Evolutionary conservation across 1,140 invertebrate species (phyloP).

Genomic region (Metopolophium dirhodum): DNA sequence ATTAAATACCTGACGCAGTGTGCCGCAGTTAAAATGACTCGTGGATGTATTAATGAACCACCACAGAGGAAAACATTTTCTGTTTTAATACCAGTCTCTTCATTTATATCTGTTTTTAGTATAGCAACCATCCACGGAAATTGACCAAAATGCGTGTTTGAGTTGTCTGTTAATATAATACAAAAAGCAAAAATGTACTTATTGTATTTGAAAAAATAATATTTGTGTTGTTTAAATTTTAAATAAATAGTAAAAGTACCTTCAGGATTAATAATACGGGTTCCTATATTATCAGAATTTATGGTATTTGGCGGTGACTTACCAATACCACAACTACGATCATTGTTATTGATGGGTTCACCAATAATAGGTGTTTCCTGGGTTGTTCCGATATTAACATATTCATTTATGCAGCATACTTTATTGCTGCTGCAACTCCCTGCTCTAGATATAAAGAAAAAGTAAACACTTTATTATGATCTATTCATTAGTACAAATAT

Average conservation of each 20-base stretch:
- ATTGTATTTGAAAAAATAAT: not conserved
- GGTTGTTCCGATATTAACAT: not conserved
- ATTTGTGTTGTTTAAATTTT: not conserved
- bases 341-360: not conserved
- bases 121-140: constrained; percentile 74
- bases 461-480: not conserved
- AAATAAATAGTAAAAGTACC: not conserved
- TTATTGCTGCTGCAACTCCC: not conserved
- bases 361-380: not conserved
- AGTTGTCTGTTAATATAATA: not conserved
- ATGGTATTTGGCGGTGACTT: not conserved
- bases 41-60: constrained; percentile 75
- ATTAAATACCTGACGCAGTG: constrained; percentile 65
- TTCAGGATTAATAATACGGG: not conserved
- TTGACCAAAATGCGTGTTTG: constrained; percentile 63
- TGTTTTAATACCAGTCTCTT: constrained; percentile 64
- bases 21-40: constrained; percentile 75
- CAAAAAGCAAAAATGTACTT: not conserved
- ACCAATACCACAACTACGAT: constrained; percentile 32
- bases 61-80: constrained; percentile 75
- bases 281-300: not conserved
- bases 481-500: not conserved
- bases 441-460: not conserved
- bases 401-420: not conserved
- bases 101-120: constrained; percentile 68